Conservation (phyloP, 1,140 invertebrate genomes). For the Nasonia longicornis region DNA sequence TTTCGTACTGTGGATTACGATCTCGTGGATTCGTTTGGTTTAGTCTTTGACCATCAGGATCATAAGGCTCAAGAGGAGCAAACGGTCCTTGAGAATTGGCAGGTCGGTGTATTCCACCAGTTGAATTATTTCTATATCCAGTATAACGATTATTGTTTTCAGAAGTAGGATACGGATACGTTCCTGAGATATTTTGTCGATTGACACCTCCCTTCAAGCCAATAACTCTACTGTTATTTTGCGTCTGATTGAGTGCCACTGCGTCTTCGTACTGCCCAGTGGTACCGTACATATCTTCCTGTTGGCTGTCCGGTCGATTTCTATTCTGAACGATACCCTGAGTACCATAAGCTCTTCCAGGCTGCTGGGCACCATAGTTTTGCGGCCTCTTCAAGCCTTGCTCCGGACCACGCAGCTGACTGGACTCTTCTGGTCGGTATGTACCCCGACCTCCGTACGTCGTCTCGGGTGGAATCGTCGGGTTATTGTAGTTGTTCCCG, state of each 20-base stretch:
- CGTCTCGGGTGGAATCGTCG: background rate
- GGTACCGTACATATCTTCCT: background rate
- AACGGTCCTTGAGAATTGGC: background rate
- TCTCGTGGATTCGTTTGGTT: background rate
- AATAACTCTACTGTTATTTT: background rate
- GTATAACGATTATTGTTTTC: background rate
- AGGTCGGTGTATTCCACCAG: background rate
- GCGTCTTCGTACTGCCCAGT: background rate
- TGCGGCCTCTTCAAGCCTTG: background rate
- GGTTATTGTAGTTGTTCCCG: background rate
- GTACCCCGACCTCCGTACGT: background rate
- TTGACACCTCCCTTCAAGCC: background rate
- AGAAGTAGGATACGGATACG: background rate
- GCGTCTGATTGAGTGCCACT: background rate
- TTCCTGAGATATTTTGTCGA: background rate
- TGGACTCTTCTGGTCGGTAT: background rate
- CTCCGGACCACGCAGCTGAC: background rate
- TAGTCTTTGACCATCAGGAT: background rate
- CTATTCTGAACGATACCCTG: background rate
- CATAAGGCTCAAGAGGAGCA: background rate
- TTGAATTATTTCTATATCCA: slow-evolving; percentile 4
- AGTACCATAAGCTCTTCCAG: background rate
- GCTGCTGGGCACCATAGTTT: background rate
- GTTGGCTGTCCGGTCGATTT: background rate
- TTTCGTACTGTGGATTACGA: background rate